Conservation (phyloP, 2,888 invertebrate species). For the Thymelicus lineola region DNA sequence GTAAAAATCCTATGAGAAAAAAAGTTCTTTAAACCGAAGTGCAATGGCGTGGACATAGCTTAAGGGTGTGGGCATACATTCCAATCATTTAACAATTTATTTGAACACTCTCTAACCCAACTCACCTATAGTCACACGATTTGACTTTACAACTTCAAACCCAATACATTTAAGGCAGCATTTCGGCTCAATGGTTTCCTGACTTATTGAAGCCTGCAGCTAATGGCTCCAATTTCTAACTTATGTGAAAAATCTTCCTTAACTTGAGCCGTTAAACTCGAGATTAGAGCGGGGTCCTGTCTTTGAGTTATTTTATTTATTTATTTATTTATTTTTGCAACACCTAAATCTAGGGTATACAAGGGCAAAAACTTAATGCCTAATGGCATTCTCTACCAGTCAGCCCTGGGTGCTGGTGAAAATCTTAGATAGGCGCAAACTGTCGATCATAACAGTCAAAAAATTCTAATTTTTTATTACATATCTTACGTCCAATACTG, state of each 20-base stretch:
- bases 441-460: too few species aligned
- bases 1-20: too few species aligned
- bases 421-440: too few species aligned
- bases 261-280: slow-evolving; percentile 45
- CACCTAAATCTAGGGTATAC: too few species aligned
- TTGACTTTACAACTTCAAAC: slow-evolving; percentile 20
- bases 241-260: slow-evolving; percentile 47
- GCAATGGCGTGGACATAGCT: too few species aligned
- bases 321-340: too few species aligned
- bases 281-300: slow-evolving; percentile 11
- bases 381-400: too few species aligned
- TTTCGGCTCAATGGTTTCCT: slow-evolving; percentile 37
- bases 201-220: slow-evolving; percentile 47
- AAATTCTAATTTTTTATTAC: too few species aligned
- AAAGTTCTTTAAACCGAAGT: too few species aligned
- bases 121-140: slow-evolving; percentile 10
- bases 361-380: too few species aligned
- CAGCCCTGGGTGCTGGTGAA: too few species aligned
- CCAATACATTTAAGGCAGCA: slow-evolving; percentile 22
- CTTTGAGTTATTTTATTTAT: slow-evolving; percentile 17
- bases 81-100: background rate
- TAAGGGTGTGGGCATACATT: background rate
- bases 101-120: background rate
- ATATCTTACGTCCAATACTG: too few species aligned
- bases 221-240: slow-evolving; percentile 49